Percentiles rank a stretch among this genome's conserved stretches.
Conservation (phyloP, 2,888 invertebrate genomes). For the Lucinisca nassula region DNA sequence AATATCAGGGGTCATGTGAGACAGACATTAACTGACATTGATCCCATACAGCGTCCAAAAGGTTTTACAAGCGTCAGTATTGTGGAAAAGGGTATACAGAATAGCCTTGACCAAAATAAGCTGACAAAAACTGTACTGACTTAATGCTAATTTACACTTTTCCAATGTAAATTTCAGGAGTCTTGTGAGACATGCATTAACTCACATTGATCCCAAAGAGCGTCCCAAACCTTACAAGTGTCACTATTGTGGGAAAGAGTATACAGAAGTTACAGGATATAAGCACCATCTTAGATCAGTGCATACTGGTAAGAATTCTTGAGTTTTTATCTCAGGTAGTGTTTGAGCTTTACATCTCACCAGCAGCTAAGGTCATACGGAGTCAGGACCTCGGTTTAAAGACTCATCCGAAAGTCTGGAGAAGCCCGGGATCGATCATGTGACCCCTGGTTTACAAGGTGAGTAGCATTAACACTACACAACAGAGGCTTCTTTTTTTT, state of each 20-base stretch:
- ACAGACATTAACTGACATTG: constrained; percentile 60
- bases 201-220: constrained; percentile 63
- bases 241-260: constrained; percentile 70
- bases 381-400: no score
- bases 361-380: no score
- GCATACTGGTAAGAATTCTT: constrained; percentile 59
- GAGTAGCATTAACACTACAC: no score
- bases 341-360: no score
- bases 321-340: no score
- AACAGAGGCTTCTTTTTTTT: no score
- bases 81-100: constrained; percentile 70
- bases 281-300: constrained; percentile 69
- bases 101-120: no score
- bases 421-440: no score
- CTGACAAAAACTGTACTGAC: no score
- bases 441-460: no score
- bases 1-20: constrained; percentile 66
- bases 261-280: constrained; percentile 71
- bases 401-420: no score
- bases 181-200: constrained; percentile 59
- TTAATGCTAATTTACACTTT: no score
- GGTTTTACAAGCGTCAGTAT: constrained; percentile 68
- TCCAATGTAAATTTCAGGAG: constrained; percentile 56
- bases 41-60: constrained; percentile 59
- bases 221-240: constrained; percentile 68